Evolutionary conservation across 2,797 vertebrate species (phyloP).

Genomic region (Enteromius unitaeniatus): DNA sequence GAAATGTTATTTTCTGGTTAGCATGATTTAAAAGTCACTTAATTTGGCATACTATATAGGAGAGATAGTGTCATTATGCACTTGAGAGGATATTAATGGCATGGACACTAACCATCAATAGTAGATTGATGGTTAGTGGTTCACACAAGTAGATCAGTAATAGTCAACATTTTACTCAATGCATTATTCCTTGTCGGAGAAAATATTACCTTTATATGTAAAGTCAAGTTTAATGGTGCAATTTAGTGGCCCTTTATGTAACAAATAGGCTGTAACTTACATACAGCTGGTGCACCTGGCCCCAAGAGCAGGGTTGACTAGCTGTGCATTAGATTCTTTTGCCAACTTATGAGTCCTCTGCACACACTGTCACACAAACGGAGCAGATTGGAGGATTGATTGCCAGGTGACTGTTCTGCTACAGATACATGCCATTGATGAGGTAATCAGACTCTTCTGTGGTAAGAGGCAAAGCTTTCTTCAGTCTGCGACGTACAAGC

Average conservation of each 20-base stretch:
- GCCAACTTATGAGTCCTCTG: neutral
- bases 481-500: conserved; percentile 90
- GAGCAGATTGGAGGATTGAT: neutral
- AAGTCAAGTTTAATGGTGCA: neutral
- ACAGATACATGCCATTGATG: conserved; percentile 99
- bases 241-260: neutral
- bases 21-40: neutral
- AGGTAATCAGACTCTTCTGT: conserved; percentile 99
- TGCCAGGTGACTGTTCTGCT: conserved; percentile 55
- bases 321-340: neutral
- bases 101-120: neutral
- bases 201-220: neutral
- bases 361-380: neutral
- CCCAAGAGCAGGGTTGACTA: neutral
- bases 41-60: neutral
- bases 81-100: neutral
- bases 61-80: neutral
- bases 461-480: conserved; percentile 93
- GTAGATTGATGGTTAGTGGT: too few relatives aligned
- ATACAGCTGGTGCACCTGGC: neutral
- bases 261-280: neutral
- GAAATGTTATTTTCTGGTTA: neutral
- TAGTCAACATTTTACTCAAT: neutral
- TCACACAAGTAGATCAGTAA: neutral
- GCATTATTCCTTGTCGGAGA: neutral